These are phyloP conservation scores for Melanotaenia boesemani DNA, from an alignment of 2,797 vertebrate species.

Conservation along the genomic window DNA sequence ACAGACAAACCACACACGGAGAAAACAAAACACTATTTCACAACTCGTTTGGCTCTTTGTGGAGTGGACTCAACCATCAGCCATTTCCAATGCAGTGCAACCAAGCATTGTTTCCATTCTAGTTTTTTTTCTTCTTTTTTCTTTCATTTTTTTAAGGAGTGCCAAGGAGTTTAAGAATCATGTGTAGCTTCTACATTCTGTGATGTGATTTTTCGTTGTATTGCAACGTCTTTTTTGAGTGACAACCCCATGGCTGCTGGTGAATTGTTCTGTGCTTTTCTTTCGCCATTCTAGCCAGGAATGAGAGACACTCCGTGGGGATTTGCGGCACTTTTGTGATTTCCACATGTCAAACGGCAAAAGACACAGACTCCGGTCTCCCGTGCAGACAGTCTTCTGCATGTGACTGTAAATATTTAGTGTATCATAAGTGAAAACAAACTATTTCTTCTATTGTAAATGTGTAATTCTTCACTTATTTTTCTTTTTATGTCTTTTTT, in stretches of 20 bases:
- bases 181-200: slow-evolving; percentile 77
- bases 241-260: slow-evolving; percentile 85
- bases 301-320: slow-evolving; percentile 87
- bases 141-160: slow-evolving; percentile 65
- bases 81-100: slow-evolving; percentile 74
- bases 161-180: slow-evolving; percentile 82
- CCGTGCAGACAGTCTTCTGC: slow-evolving; percentile 85
- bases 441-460: slow-evolving; percentile 92
- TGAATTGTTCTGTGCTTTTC: slow-evolving; percentile 77
- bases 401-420: slow-evolving; percentile 97
- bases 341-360: slow-evolving; percentile 79
- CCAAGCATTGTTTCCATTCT: slow-evolving; percentile 61
- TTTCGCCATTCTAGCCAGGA: slow-evolving; percentile 84
- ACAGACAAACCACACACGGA: slow-evolving; percentile 58
- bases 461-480: slow-evolving; percentile 94
- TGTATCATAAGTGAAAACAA: slow-evolving; percentile 95
- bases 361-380: slow-evolving; percentile 91
- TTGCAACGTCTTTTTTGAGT: slow-evolving; percentile 68
- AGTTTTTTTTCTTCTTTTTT: slow-evolving; percentile 12
- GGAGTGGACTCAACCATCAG: slow-evolving; percentile 76
- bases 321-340: slow-evolving; percentile 85
- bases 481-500: slow-evolving; percentile 75
- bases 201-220: slow-evolving; percentile 70
- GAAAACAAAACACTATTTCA: slow-evolving; percentile 66
- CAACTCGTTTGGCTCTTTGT: slow-evolving; percentile 71